Evolutionary conservation across 1,140 invertebrate genomes (phyloP).

Genomic region (Lordiphosa collinella): DNA sequence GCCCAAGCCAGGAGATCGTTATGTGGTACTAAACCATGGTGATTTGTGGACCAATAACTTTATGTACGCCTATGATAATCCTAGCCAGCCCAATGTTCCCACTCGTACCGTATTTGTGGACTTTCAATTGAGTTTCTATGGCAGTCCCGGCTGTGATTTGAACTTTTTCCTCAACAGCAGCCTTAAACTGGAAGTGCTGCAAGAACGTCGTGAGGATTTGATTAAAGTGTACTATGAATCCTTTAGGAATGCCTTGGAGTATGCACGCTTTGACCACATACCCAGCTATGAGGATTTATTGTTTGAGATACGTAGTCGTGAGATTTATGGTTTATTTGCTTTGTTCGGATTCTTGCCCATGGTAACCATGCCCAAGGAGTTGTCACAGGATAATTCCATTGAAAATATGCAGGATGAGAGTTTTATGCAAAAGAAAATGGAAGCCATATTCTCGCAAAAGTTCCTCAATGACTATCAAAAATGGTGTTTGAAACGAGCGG

Average conservation of each 20-base stretch:
- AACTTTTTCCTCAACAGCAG: conserved; percentile 74
- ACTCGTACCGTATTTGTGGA: conserved; percentile 81
- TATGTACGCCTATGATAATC: conserved; percentile 82
- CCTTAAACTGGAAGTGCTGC: conserved; percentile 51
- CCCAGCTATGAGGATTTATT: conserved; percentile 79
- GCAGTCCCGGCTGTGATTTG: conserved; percentile 68
- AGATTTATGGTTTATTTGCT: conserved; percentile 60
- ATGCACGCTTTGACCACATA: conserved; percentile 72
- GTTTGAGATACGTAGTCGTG: conserved; percentile 64
- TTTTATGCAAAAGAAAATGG: conserved; percentile 45
- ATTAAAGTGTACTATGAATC: conserved; percentile 65
- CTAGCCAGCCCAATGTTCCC: conserved; percentile 71
- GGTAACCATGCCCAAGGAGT: conserved; percentile 59
- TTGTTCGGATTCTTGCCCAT: conserved; percentile 66
- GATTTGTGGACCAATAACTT: conserved; percentile 86
- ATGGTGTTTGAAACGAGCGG: conserved; percentile 52
- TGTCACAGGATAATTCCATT: conserved; percentile 56
- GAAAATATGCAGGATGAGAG: conserved; percentile 57
- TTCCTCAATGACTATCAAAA: conserved; percentile 51
- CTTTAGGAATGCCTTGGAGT: conserved; percentile 71
- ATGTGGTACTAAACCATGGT: conserved; percentile 83
- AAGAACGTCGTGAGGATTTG: conserved; percentile 70
- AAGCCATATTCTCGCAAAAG: conserved; percentile 48
- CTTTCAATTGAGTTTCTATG: conserved; percentile 68
- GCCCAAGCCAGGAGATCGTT: conserved; percentile 45